These are phyloP conservation scores for Potorous gilbertii DNA, from an alignment of 2,797 vertebrate genomes.

Conservation along the genomic window DNA sequence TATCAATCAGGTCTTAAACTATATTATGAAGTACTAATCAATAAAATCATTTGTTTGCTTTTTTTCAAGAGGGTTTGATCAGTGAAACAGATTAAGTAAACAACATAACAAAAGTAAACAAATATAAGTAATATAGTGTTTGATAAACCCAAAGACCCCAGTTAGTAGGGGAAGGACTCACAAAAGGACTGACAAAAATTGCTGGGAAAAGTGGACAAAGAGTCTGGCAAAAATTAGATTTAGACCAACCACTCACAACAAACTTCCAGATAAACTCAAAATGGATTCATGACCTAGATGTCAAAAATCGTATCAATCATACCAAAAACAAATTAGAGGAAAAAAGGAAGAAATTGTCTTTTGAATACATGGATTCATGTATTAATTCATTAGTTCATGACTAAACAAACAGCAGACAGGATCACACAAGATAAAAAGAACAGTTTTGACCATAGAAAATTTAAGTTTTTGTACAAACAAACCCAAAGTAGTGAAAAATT, in stretches of 20 bases:
- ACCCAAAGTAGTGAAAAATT: conserved; percentile 16
- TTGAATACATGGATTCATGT: not conserved
- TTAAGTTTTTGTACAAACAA: conserved; percentile 36
- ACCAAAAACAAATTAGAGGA: not conserved
- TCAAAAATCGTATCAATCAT: not conserved
- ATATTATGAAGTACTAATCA: not conserved
- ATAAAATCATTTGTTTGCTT: not conserved
- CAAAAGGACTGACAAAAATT: not conserved
- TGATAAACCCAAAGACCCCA: not conserved
- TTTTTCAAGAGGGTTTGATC: not conserved
- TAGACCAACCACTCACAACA: not conserved
- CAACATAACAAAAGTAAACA: not conserved
- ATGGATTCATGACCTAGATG: not conserved
- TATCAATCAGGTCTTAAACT: not conserved
- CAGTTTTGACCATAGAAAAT: conserved; percentile 2
- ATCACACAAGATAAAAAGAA: not conserved
- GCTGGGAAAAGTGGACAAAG: not conserved
- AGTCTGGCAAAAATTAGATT: not conserved
- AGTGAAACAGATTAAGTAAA: not conserved
- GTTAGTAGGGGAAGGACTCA: not conserved
- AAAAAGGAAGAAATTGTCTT: not conserved
- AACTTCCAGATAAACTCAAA: not conserved
- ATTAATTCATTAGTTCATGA: too few relatives aligned
- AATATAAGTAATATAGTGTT: not conserved
- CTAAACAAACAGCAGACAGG: not conserved